These are phyloP conservation scores for Coleophora flavipennella DNA, from an alignment of 2,888 invertebrate species.

Conservation along the genomic window DNA sequence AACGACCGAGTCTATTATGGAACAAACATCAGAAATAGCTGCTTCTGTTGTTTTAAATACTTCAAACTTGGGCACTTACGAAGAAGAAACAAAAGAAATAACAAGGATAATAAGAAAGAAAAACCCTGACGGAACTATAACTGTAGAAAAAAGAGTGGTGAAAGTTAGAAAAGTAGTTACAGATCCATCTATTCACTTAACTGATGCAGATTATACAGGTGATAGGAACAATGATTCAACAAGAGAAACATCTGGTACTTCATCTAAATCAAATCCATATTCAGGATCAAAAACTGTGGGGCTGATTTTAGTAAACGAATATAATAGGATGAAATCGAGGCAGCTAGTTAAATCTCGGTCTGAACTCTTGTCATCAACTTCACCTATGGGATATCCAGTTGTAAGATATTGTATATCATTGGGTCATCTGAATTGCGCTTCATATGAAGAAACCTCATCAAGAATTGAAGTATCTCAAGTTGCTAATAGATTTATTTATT, in stretches of 20 bases:
- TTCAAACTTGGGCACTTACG: background rate
- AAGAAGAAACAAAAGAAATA: slow-evolving; percentile 29
- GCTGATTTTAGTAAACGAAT: slow-evolving; percentile 12
- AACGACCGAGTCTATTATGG: background rate
- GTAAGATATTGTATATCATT: slow-evolving; percentile 16
- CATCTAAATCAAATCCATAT: slow-evolving; percentile 19
- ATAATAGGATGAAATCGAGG: background rate
- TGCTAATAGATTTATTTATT: no score
- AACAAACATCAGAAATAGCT: background rate
- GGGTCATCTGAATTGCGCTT: slow-evolving; percentile 5
- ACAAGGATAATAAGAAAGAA: slow-evolving; percentile 25
- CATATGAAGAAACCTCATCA: background rate
- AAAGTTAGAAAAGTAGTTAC: slow-evolving; percentile 25
- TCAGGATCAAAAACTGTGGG: slow-evolving; percentile 19
- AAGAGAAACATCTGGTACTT: slow-evolving; percentile 14
- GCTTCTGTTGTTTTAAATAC: background rate
- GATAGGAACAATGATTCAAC: slow-evolving; percentile 8
- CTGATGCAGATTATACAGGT: background rate
- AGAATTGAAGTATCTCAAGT: background rate
- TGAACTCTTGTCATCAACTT: background rate
- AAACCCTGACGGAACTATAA: slow-evolving; percentile 30
- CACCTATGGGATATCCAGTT: slow-evolving; percentile 12
- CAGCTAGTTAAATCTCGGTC: background rate
- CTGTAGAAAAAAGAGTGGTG: slow-evolving; percentile 26
- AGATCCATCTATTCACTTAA: slow-evolving; percentile 9